These are phyloP conservation scores for Sciurus niger DNA, from an alignment of 2,113 vertebrate genomes.

Conservation along the genomic window DNA sequence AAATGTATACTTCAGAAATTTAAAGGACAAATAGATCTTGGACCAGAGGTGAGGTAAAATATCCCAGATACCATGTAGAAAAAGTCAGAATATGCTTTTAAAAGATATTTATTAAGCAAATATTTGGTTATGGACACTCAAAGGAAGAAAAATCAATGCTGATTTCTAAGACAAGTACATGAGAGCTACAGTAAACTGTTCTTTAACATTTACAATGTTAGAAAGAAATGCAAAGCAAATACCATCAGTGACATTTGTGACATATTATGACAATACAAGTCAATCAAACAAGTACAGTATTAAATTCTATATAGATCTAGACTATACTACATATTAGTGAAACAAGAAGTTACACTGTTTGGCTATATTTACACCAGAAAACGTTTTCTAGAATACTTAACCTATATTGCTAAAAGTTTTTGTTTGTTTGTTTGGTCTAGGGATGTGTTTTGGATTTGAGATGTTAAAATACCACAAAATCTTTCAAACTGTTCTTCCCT, in stretches of 20 bases:
- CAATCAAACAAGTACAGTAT: not conserved
- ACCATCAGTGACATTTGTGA: slow-evolving; percentile 1
- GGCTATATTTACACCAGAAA: not conserved
- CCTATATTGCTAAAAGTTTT: not conserved
- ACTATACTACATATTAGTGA: not conserved
- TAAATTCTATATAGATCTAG: not conserved
- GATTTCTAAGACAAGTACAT: not conserved
- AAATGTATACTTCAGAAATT: not conserved
- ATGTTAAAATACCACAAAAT: not conserved
- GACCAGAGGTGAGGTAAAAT: not conserved
- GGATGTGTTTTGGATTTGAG: slow-evolving; percentile 35
- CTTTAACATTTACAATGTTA: slow-evolving; percentile 3
- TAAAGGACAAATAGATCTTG: not conserved
- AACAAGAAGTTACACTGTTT: not conserved
- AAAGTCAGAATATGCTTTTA: not conserved
- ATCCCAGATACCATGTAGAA: not conserved
- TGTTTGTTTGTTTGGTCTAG: not conserved
- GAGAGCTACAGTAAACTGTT: not conserved
- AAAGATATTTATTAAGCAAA: slow-evolving; percentile 67
- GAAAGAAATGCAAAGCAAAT: slow-evolving; percentile 3
- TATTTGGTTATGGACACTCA: slow-evolving; percentile 30
- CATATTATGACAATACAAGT: not conserved
- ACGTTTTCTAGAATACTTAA: not conserved
- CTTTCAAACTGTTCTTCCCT: not conserved
- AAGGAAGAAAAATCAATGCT: not conserved